A percentile compares a stretch with the other conserved stretches of the same genome.
These are phyloP conservation scores for Cryptoprocta ferox DNA, from an alignment of 2,797 vertebrate genomes.

Conservation along the genomic window DNA sequence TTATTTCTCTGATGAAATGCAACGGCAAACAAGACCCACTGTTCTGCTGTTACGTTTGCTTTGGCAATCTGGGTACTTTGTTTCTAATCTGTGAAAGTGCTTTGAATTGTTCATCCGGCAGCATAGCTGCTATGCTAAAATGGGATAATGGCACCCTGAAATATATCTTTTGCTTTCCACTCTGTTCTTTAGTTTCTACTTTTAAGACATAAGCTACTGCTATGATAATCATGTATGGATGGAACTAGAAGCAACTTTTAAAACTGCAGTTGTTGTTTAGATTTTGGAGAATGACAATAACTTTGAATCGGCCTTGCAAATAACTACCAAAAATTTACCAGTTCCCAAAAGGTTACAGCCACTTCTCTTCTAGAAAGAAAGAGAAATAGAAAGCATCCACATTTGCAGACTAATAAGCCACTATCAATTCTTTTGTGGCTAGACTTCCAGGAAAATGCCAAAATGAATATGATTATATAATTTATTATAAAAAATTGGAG, in stretches of 20 bases:
- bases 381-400: background rate
- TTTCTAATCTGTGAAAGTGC: constrained; percentile 68
- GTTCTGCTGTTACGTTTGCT: constrained; percentile 54
- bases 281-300: background rate
- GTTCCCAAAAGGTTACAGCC: background rate
- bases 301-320: background rate
- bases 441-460: background rate
- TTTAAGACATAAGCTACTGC: constrained; percentile 45
- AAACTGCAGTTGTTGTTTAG: constrained; percentile 50
- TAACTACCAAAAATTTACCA: background rate
- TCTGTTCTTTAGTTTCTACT: constrained; percentile 69
- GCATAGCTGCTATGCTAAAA: constrained; percentile 50
- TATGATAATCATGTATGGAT: constrained; percentile 21
- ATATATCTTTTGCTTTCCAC: constrained; percentile 59
- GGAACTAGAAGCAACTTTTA: constrained; percentile 53
- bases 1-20: background rate
- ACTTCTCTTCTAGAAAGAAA: background rate
- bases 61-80: constrained; percentile 40
- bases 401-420: background rate
- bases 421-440: background rate
- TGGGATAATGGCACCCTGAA: constrained; percentile 53
- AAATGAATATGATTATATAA: background rate
- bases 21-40: constrained; percentile 61
- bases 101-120: constrained; percentile 37
- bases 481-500: background rate